These are phyloP conservation scores for Oryzias woworae DNA, from an alignment of 2,113 vertebrate genomes.

Conservation along the genomic window DNA sequence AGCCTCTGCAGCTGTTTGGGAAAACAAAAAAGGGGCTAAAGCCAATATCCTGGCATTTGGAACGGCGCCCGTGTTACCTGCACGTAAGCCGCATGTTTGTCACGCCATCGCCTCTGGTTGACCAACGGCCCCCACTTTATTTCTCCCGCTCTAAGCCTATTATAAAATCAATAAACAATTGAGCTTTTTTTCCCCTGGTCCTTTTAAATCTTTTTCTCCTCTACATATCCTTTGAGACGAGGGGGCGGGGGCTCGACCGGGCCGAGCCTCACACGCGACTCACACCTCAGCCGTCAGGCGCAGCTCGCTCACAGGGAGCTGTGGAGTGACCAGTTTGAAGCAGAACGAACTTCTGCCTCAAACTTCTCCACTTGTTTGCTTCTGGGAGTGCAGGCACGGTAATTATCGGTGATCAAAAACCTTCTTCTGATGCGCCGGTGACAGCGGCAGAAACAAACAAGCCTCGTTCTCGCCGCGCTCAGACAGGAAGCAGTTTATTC, in stretches of 20 bases:
- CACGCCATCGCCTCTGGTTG: conserved; percentile 69
- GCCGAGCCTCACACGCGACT: too few species aligned
- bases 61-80: conserved; percentile 70
- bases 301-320: too few species aligned
- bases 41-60: conserved; percentile 69
- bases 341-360: neutral
- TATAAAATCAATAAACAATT: conserved; percentile 88
- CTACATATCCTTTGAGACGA: conserved; percentile 75
- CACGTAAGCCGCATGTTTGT: conserved; percentile 74
- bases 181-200: conserved; percentile 68
- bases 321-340: too few species aligned
- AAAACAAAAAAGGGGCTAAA: conserved; percentile 40
- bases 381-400: conserved; percentile 56
- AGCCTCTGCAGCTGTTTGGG: conserved; percentile 39
- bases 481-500: conserved; percentile 17
- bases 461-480: conserved; percentile 30
- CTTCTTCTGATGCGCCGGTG: conserved; percentile 50
- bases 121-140: conserved; percentile 76
- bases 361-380: conserved; percentile 61
- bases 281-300: too few species aligned
- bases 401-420: conserved; percentile 71
- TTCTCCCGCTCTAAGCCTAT: conserved; percentile 82
- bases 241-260: conserved; percentile 45
- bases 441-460: conserved; percentile 29
- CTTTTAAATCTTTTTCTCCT: conserved; percentile 80